phyloP scores from a whole-genome alignment of 2,888 invertebrate genomes.

The Hypomecis punctinalis region DNA sequence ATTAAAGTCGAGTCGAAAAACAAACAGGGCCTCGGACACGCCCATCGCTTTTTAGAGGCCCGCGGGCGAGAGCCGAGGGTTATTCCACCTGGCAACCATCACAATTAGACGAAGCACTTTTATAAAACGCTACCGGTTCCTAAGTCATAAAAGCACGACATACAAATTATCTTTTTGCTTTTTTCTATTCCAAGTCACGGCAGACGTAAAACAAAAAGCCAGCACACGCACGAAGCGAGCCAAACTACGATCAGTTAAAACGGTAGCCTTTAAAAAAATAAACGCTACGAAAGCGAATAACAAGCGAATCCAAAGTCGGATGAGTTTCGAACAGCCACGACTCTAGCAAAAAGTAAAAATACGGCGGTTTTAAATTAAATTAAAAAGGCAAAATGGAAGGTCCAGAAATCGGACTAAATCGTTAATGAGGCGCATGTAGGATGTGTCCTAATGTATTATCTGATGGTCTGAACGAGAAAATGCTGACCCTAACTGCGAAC shows the following conservation, averaged over 20 bases:
- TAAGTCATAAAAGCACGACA: conserved; percentile 38
- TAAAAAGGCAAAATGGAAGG: conserved; percentile 53
- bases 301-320: conserved; percentile 64
- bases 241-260: conserved; percentile 72
- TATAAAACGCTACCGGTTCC: conserved; percentile 65
- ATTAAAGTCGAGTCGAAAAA: conserved; percentile 76
- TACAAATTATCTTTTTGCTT: conserved; percentile 35
- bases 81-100: conserved; percentile 64
- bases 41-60: conserved; percentile 57
- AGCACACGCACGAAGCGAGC: conserved; percentile 63
- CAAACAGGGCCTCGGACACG: conserved; percentile 71
- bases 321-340: conserved; percentile 48
- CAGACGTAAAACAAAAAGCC: conserved; percentile 58
- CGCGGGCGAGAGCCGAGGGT: conserved; percentile 58
- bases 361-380: conserved; percentile 51
- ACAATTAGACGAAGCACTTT: conserved; percentile 65
- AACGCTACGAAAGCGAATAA: conserved; percentile 54
- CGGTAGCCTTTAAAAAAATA: conserved; percentile 68
- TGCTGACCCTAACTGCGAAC: conserved; percentile 50
- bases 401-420: conserved; percentile 51
- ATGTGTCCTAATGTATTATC: conserved; percentile 58
- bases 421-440: conserved; percentile 64
- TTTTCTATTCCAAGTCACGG: conserved; percentile 35
- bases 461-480: conserved; percentile 52
- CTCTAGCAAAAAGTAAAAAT: conserved; percentile 50